These are phyloP conservation scores for Hyperoplus immaculatus DNA, from an alignment of 2,797 vertebrate species.

Conservation along the genomic window DNA sequence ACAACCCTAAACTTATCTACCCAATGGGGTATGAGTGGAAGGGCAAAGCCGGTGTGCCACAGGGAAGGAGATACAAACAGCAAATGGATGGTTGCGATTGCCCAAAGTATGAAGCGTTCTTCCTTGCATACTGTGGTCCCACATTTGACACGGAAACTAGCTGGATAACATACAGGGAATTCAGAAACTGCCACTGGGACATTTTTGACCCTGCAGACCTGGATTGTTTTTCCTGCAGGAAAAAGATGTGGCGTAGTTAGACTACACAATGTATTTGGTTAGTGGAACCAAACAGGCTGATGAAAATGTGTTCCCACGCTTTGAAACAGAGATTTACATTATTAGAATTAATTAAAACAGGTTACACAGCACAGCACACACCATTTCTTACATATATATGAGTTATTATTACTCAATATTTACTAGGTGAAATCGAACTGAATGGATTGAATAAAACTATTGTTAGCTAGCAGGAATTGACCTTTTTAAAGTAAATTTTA, in stretches of 20 bases:
- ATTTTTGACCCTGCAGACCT: conserved; percentile 1
- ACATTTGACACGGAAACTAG: conserved; percentile 21
- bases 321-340: too few relatives aligned
- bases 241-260: neutral
- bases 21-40: conserved; percentile 38
- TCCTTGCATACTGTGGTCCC: conserved; percentile 10
- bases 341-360: too few relatives aligned
- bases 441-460: too few relatives aligned
- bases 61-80: conserved; percentile 34
- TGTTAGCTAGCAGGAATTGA: too few relatives aligned
- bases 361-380: too few relatives aligned
- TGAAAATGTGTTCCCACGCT: neutral
- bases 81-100: conserved; percentile 42
- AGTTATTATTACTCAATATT: too few relatives aligned
- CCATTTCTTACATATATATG: too few relatives aligned
- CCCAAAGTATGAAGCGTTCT: conserved; percentile 33
- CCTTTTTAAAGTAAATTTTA: too few relatives aligned
- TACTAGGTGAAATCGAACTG: too few relatives aligned
- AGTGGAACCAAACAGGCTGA: neutral
- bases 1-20: conserved; percentile 28
- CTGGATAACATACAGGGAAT: conserved; percentile 3
- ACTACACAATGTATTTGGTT: neutral
- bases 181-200: conserved; percentile 1
- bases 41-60: conserved; percentile 38
- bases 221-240: neutral